phyloP scores from a whole-genome alignment of 2,113 vertebrate species.

The Deroptyus accipitrinus region DNA sequence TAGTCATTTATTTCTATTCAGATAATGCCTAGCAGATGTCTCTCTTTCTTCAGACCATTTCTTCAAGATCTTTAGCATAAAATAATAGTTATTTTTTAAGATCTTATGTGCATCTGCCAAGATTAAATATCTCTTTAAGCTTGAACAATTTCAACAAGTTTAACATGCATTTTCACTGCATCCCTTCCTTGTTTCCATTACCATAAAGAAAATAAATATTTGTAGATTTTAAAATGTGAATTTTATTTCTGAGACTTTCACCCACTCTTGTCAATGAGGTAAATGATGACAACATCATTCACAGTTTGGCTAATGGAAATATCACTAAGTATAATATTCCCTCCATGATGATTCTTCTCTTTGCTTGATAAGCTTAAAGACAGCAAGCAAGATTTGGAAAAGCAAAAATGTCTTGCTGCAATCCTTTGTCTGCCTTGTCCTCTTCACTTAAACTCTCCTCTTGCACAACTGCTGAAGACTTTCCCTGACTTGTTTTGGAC shows the following conservation, averaged over 20 bases:
- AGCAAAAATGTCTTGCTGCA: neutral
- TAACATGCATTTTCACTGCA: neutral
- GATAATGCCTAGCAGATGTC: neutral
- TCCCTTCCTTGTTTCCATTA: neutral
- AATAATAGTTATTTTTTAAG: neutral
- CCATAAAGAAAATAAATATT: neutral
- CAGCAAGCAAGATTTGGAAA: neutral
- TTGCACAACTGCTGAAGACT: neutral
- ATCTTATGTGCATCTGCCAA: neutral
- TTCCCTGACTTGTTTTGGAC: neutral
- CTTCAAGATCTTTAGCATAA: neutral
- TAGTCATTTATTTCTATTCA: slow-evolving; percentile 13
- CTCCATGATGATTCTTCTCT: neutral
- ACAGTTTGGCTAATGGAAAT: neutral
- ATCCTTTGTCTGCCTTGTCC: neutral
- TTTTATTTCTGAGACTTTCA: neutral
- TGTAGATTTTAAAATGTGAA: neutral
- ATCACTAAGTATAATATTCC: neutral
- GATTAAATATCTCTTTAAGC: neutral
- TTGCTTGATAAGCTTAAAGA: neutral
- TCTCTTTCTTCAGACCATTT: neutral
- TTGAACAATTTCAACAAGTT: neutral
- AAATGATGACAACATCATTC: neutral
- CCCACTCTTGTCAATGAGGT: neutral
- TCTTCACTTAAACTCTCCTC: neutral